Conservation (phyloP, 2,113 vertebrate genomes). For the Neomonachus schauinslandi region DNA sequence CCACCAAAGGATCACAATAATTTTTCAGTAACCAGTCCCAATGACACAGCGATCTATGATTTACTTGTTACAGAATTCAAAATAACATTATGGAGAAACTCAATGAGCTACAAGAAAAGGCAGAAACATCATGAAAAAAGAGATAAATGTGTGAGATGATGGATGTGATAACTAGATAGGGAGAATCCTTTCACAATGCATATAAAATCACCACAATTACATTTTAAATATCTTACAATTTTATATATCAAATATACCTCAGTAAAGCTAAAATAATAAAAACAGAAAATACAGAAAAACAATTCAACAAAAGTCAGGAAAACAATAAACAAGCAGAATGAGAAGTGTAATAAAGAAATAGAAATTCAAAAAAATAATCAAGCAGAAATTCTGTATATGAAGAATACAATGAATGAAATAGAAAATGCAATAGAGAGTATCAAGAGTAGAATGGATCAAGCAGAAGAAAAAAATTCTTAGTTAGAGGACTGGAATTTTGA, state of each 20-base stretch:
- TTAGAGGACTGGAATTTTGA: neutral
- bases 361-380: neutral
- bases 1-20: neutral
- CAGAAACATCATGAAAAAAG: neutral
- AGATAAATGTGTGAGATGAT: neutral
- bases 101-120: neutral
- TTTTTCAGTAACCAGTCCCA: neutral
- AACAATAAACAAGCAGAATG: neutral
- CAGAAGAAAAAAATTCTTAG: neutral
- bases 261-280: neutral
- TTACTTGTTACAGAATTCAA: neutral
- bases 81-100: neutral
- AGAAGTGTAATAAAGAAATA: neutral
- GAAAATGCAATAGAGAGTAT: neutral
- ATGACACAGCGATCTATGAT: neutral
- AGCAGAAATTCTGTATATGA: neutral
- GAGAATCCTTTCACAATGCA: neutral
- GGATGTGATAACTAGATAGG: neutral
- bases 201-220: neutral
- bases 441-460: neutral
- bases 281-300: neutral
- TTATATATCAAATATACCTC: neutral
- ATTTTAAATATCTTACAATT: neutral
- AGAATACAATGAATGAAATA: neutral
- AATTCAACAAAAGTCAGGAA: neutral